Conservation (phyloP, 1,140 invertebrate genomes). For the Calephelis nemesis region DNA sequence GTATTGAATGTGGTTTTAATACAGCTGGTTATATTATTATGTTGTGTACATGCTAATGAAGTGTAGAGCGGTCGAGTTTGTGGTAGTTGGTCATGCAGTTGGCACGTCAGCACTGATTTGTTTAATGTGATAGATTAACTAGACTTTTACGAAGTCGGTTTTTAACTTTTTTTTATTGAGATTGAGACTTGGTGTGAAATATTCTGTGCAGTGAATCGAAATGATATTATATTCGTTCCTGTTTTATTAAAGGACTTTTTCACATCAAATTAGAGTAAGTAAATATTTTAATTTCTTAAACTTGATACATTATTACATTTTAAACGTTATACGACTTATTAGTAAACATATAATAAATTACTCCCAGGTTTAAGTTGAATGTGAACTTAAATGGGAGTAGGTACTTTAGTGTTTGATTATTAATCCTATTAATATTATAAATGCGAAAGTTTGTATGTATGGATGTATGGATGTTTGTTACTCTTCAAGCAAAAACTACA, state of each 20-base stretch:
- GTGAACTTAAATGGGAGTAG: too few species aligned
- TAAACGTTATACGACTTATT: too few species aligned
- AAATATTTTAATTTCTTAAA: neutral
- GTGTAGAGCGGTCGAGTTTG: slow-evolving; percentile 70
- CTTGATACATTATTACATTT: too few species aligned
- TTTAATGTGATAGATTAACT: slow-evolving; percentile 54
- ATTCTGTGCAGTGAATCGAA: slow-evolving; percentile 16
- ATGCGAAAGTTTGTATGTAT: too few species aligned
- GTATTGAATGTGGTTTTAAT: slow-evolving; percentile 29
- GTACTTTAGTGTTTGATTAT: too few species aligned
- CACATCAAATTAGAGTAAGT: neutral
- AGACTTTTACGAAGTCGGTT: slow-evolving; percentile 8
- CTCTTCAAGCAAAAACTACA: too few species aligned
- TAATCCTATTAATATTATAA: too few species aligned
- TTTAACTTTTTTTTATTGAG: neutral
- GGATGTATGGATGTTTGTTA: too few species aligned
- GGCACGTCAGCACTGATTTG: slow-evolving; percentile 69
- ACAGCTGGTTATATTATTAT: slow-evolving; percentile 59
- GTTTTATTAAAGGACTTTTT: slow-evolving; percentile 10
- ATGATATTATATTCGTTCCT: slow-evolving; percentile 1
- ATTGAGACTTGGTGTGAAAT: slow-evolving; percentile 6
- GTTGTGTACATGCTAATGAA: slow-evolving; percentile 71
- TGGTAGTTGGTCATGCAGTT: slow-evolving; percentile 70
- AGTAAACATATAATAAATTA: too few species aligned
- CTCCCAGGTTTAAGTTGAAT: too few species aligned